phyloP scores from a whole-genome alignment of 2,113 vertebrate genomes.

The Crotalus helleri region DNA sequence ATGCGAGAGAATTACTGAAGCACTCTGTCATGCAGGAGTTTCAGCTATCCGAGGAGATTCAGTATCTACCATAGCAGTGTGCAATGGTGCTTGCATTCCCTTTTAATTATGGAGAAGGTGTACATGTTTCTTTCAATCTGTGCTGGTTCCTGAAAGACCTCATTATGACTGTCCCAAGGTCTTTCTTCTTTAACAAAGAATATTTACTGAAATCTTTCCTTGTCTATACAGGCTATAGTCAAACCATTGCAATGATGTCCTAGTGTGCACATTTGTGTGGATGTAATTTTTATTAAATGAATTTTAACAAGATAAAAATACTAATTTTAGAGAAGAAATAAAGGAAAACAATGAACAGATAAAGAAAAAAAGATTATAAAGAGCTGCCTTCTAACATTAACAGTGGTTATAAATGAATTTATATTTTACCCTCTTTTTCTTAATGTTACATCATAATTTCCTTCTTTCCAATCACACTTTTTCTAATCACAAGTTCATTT shows the following conservation, averaged over 20 bases:
- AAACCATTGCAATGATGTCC: neutral
- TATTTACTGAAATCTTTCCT: neutral
- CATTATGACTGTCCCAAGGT: neutral
- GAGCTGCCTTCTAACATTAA: neutral
- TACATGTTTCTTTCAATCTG: neutral
- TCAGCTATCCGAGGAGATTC: neutral
- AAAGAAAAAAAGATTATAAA: neutral
- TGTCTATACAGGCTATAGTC: neutral
- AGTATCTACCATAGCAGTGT: neutral
- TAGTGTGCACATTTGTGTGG: neutral
- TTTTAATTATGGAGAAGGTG: neutral
- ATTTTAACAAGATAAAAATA: neutral
- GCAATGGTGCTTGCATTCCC: neutral
- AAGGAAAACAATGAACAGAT: neutral
- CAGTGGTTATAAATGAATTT: neutral
- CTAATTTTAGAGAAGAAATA: neutral
- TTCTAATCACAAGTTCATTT: neutral
- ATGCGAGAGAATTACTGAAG: neutral
- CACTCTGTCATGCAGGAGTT: neutral
- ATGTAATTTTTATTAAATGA: neutral
- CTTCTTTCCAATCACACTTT: neutral
- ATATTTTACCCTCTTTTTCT: neutral
- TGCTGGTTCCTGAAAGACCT: neutral
- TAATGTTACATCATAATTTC: neutral
- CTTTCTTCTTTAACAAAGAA: neutral